phyloP scores from a whole-genome alignment of 1,140 invertebrate genomes.

The Thaumatotibia leucotreta region DNA sequence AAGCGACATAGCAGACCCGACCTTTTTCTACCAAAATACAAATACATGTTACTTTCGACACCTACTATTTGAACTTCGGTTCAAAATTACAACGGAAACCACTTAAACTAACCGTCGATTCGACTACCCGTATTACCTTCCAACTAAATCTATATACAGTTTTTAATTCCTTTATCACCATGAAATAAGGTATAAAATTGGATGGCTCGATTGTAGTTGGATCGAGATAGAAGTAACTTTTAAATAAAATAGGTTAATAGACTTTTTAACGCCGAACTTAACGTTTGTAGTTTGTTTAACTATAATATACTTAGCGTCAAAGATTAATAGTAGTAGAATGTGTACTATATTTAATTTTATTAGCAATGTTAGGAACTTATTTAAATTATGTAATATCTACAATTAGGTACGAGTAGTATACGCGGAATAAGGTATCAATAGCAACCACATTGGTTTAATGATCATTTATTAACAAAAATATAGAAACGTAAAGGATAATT shows the following conservation, averaged over 20 bases:
- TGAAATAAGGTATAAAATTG: constrained; percentile 22
- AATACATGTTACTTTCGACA: not conserved
- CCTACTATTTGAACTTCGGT: not conserved
- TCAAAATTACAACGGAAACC: constrained; percentile 7
- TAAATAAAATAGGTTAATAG: constrained; percentile 72
- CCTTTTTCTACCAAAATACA: not conserved
- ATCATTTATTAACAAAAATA: too few species aligned
- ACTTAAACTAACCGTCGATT: constrained; percentile 3
- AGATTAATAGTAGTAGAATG: constrained; percentile 34
- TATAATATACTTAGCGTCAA: constrained; percentile 47
- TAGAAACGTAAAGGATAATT: too few species aligned
- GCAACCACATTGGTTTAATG: too few species aligned
- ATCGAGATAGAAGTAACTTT: constrained; percentile 50
- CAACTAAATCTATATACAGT: not conserved
- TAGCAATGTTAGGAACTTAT: too few species aligned
- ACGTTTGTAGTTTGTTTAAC: constrained; percentile 58
- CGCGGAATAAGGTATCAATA: too few species aligned
- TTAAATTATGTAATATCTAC: too few species aligned
- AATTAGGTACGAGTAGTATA: too few species aligned
- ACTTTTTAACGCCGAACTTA: constrained; percentile 64
- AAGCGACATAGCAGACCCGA: not conserved
- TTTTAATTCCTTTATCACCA: not conserved
- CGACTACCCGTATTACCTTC: not conserved
- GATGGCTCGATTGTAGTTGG: not conserved
- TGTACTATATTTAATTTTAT: too few species aligned